Percentiles rank a stretch among this genome's conserved stretches.
phyloP scores from a whole-genome alignment of 2,113 vertebrate species.

The Cranoglanis bouderius region DNA sequence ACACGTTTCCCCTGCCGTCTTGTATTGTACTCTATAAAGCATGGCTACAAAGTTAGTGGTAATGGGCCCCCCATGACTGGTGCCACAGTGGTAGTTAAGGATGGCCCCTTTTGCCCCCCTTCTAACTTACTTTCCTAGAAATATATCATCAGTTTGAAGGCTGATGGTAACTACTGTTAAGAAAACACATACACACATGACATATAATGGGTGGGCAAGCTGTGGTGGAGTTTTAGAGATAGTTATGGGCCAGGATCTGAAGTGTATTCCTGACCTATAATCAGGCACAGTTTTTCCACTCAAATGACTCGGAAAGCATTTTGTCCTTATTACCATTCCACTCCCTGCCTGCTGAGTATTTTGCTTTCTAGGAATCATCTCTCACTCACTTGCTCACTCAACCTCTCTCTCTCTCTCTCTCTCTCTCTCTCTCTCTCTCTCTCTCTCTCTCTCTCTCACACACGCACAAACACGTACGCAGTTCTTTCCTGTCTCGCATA shows the following conservation, averaged over 20 bases:
- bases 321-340: constrained; percentile 47
- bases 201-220: not conserved
- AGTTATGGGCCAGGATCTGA: constrained; percentile 24
- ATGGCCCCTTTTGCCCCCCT: not conserved
- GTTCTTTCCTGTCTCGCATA: constrained; percentile 34
- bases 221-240: constrained; percentile 35
- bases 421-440: not conserved
- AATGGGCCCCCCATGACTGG: constrained; percentile 1
- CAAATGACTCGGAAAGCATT: constrained; percentile 61
- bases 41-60: constrained; percentile 18
- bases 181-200: not conserved
- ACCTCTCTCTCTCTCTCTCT: not conserved
- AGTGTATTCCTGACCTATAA: constrained; percentile 60
- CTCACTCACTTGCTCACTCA: not conserved
- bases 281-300: constrained; percentile 68
- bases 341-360: constrained; percentile 44
- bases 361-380: constrained; percentile 74
- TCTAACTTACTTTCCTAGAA: constrained; percentile 3
- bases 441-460: not conserved
- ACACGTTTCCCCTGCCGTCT: constrained; percentile 1
- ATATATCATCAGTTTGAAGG: not conserved
- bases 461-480: not conserved
- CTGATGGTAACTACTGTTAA: constrained; percentile 6
- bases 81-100: not conserved
- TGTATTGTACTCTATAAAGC: constrained; percentile 42